These are phyloP conservation scores for Synanthedon tipuliformis DNA, from an alignment of 2,888 invertebrate genomes.

Conservation along the genomic window DNA sequence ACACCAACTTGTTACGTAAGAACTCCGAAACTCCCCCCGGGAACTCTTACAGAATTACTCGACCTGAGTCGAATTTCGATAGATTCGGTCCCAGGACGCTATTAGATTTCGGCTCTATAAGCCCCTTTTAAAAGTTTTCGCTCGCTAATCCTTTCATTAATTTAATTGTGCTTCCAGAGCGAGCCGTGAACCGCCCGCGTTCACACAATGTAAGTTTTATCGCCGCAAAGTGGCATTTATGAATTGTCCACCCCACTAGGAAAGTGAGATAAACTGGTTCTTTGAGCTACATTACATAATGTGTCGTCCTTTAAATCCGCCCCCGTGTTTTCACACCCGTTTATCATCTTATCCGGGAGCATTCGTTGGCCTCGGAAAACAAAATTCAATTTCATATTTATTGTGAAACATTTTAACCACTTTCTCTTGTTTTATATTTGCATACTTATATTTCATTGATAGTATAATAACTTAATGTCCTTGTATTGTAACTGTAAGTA, in stretches of 20 bases:
- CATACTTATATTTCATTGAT: too few relatives aligned
- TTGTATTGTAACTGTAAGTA: too few relatives aligned
- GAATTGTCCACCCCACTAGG: neutral
- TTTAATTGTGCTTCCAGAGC: neutral
- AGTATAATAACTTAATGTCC: too few relatives aligned
- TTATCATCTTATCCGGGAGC: conserved; percentile 1
- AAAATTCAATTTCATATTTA: neutral
- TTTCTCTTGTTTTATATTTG: too few relatives aligned
- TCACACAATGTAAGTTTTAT: neutral
- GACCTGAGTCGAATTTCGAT: neutral
- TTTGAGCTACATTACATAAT: conserved; percentile 1
- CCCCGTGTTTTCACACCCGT: neutral
- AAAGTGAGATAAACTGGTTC: neutral
- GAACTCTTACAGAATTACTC: neutral
- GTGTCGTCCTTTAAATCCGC: conserved; percentile 1
- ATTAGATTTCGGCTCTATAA: neutral
- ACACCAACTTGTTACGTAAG: neutral
- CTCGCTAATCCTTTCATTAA: neutral
- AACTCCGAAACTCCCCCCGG: neutral
- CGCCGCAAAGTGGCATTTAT: neutral
- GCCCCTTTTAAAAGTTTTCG: neutral
- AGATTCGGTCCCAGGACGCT: neutral
- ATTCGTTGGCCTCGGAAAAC: neutral
- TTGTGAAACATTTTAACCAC: neutral
- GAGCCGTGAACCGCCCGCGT: neutral